Conservation (phyloP, 2,888 invertebrate genomes). For the Schizotus pectinicornis region DNA sequence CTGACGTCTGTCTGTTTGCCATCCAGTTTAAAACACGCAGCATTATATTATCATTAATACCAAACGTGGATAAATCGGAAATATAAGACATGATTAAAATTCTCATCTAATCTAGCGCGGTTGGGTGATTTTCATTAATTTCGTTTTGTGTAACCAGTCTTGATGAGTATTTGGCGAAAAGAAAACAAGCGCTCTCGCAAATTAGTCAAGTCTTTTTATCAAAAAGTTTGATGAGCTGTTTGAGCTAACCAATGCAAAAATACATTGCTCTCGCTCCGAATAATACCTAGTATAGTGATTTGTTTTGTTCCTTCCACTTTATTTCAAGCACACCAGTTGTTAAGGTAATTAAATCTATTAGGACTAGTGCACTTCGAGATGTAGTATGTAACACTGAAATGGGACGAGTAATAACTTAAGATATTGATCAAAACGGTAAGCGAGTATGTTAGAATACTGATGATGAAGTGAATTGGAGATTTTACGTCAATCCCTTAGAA, state of each 20-base stretch:
- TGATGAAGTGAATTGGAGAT: constrained; percentile 15
- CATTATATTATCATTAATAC: constrained; percentile 35
- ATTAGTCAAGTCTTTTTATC: background rate
- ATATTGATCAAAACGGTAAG: constrained; percentile 16
- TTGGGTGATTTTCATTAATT: constrained; percentile 56
- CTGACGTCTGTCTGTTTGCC: constrained; percentile 39
- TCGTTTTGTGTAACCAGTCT: constrained; percentile 35
- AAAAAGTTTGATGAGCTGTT: constrained; percentile 1
- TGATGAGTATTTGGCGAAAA: constrained; percentile 25
- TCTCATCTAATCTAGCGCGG: constrained; percentile 53
- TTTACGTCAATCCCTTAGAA: constrained; percentile 19
- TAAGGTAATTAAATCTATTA: too few species aligned
- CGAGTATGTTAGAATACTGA: constrained; percentile 16
- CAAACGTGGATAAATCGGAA: constrained; percentile 36
- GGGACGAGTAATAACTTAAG: constrained; percentile 17
- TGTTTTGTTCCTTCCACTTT: too few species aligned
- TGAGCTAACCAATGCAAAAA: constrained; percentile 2
- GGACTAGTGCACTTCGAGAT: too few species aligned
- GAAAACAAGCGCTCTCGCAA: constrained; percentile 13
- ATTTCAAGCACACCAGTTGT: too few species aligned
- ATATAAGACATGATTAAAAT: constrained; percentile 52
- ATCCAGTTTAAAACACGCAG: constrained; percentile 15
- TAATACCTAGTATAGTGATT: too few species aligned
- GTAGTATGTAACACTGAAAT: background rate
- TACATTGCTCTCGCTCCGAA: background rate